phyloP scores from a whole-genome alignment of 1,140 invertebrate species.

The Coelopa frigida region DNA sequence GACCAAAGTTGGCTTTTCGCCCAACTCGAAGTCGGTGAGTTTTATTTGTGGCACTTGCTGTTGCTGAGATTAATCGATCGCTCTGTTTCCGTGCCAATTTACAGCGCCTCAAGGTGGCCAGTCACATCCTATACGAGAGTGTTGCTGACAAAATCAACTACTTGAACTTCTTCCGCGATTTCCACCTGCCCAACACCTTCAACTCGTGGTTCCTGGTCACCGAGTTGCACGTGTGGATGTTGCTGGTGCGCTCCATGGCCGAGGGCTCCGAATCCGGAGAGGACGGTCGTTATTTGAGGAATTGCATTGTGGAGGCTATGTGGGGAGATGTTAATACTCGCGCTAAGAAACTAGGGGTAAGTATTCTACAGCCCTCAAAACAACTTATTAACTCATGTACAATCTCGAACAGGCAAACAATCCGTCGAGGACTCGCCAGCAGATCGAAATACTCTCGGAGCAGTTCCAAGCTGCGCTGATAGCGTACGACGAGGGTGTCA shows the following conservation, averaged over 20 bases:
- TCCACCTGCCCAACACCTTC: constrained; percentile 69
- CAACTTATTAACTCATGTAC: constrained; percentile 15
- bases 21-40: constrained; percentile 36
- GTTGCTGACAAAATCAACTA: constrained; percentile 57
- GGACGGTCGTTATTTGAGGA: constrained; percentile 62
- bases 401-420: constrained; percentile 55
- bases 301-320: constrained; percentile 65
- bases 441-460: constrained; percentile 57
- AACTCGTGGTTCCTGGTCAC: constrained; percentile 77
- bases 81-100: constrained; percentile 14
- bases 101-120: constrained; percentile 53
- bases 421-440: constrained; percentile 49
- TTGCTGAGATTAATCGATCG: background rate
- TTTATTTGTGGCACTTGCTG: background rate
- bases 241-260: constrained; percentile 67
- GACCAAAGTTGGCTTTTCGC: constrained; percentile 37
- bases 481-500: constrained; percentile 78
- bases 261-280: constrained; percentile 54
- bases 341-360: constrained; percentile 64
- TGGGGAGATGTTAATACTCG: constrained; percentile 72
- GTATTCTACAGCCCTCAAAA: constrained; percentile 19
- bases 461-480: constrained; percentile 79
- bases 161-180: constrained; percentile 55
- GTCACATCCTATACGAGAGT: constrained; percentile 57
- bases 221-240: constrained; percentile 79